Conservation (phyloP, 2,113 vertebrate genomes). For the Sturnus vulgaris region DNA sequence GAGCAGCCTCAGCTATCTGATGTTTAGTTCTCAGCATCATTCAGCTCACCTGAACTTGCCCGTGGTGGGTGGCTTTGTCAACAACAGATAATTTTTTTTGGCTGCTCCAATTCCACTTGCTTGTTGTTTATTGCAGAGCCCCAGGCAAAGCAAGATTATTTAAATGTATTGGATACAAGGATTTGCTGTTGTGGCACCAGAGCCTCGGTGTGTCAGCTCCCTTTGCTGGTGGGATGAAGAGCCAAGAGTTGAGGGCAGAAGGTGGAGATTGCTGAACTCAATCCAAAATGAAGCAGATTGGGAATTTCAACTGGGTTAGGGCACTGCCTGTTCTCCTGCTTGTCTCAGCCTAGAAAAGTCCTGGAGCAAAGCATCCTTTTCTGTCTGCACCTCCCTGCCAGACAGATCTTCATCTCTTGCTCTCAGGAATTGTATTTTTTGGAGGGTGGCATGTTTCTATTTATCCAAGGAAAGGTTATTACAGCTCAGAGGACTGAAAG, state of each 20-base stretch:
- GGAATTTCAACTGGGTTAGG: background rate
- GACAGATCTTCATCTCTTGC: background rate
- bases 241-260: background rate
- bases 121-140: conserved; percentile 5
- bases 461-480: background rate
- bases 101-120: background rate
- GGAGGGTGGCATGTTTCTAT: background rate
- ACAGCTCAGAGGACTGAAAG: background rate
- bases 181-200: background rate
- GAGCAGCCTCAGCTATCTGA: background rate
- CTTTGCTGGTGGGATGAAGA: background rate
- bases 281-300: background rate
- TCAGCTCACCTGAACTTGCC: conserved; percentile 22
- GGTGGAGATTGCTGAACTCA: background rate
- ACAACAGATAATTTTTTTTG: conserved; percentile 31
- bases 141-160: background rate
- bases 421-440: background rate
- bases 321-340: background rate
- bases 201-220: background rate
- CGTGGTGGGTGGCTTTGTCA: conserved; percentile 41
- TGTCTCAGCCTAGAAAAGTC: background rate
- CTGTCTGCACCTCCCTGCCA: background rate
- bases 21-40: background rate
- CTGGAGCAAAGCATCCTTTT: background rate
- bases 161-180: conserved; percentile 1